Base-by-base conservation (phyloP, 2,113 vertebrate genomes). In the Atrichornis clamosus region DNA sequence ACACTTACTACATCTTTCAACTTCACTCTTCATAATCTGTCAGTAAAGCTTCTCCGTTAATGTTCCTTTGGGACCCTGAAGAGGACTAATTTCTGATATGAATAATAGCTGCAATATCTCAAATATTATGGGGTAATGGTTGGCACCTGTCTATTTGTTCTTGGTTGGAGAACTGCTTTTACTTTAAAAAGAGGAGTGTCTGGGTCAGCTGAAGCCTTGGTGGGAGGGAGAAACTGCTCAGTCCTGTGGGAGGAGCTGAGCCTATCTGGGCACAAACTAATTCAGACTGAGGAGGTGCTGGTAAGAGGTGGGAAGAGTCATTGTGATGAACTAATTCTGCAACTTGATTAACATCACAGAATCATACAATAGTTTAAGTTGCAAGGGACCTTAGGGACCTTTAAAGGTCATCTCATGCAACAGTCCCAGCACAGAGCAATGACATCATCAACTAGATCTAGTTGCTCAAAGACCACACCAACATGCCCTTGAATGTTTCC, bases 361-460 rank as follows among this genome's bases (percentile, higher is more conserved):
- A 49, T 81, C 23, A 17, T n/a, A 23, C 16, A 65, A 50, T 5
- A 12, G 7, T 53, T 85, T 70, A 11, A 11, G 18, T 35, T 82
- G 20, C 20, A 87, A 68, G 8, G 7, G 15, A 39, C 5, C n/a
- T n/a, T n/a, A n/a, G n/a, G n/a, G n/a, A n/a, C n/a, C 7, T 49
- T 56, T 87, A 87, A 60, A 83, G 4, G 13, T 58, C 20, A 49
- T 26, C 11, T 63, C 44, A 10, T 59, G 50, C 30, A 79, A 33
- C 1, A 15, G 30, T 2, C 2, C 18, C 15, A 72, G 11, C 26
- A 30, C 3, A 49, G 2, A 42, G 9, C 20, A 67, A 10, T 11
- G 28, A 42, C 8, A 19, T 41, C 37, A 73, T 41, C 50, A 28
- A 10, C 7, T 37, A 35, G 21, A 53, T 35, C 14, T 50, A 24